Evolutionary conservation across 2,113 vertebrate species (phyloP), one percentile per base, ranked within the genome.

Genomic region (Neotoma lepida): DNA sequence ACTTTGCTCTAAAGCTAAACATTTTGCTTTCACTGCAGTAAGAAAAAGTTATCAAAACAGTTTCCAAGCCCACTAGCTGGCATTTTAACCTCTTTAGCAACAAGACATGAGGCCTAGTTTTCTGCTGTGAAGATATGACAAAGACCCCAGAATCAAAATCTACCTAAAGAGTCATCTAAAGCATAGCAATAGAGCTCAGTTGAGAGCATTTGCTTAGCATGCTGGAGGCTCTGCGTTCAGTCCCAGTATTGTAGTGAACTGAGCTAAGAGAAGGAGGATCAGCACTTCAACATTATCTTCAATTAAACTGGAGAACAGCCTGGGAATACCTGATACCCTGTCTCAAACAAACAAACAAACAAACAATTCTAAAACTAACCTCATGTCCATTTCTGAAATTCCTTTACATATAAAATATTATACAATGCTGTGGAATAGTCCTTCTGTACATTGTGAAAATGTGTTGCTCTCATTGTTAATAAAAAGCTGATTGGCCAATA

Each of bases 101-200:
- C 12, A 92, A 88, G n/a, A 35, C 35, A 88, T 5, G 3, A 26
- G 13, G 39, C 22, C 44, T 10, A 91, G 26, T 1, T 85, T 93
- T 95, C 78, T 71, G 18, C 88, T 74, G 39, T 89, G 68, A 81
- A 70, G 84, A 93, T 35, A 95, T 78, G 78, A 85, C 81, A 76
- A 33, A 93, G 58, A 61, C 2, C 15, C 35, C 33, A 92, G 78
- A 94, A 88, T 0, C 44, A 14, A 54, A 90, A 82, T 14, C 56
- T 17, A 4, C 66, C 44, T 39, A 51, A 64, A 71, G 20, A 54
- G 35, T 68, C 84, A 94, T 15, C 15, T 46, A 68, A 71, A 54
- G 33, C 33, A 51, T 13, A 49, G 13, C 17, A 20, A 86, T 7
- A 9, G 63, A 49, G 44, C 28, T 14, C 63, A 68, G 44, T 3